Evolutionary conservation across 2,113 vertebrate genomes (phyloP).

Genomic region (Clarias magur): DNA sequence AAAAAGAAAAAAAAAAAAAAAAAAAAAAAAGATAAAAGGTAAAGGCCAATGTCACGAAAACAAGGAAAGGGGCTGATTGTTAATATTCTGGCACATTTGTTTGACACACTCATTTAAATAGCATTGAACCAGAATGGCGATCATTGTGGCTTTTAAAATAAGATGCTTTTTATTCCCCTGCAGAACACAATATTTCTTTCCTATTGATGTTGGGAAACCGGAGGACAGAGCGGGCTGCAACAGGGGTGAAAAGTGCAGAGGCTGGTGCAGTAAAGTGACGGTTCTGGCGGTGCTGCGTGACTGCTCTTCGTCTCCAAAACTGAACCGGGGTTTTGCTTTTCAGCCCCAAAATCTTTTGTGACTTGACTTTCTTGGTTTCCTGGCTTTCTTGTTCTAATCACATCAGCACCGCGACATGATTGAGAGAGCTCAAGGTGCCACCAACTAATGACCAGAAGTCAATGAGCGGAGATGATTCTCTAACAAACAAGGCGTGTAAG

Average conservation of each 20-base stretch:
- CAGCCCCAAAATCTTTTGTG: not conserved
- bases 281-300: conserved; percentile 22
- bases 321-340: not conserved
- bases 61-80: conserved; percentile 25
- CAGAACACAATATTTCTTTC: conserved; percentile 34
- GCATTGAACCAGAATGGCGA: conserved; percentile 18
- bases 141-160: conserved; percentile 41
- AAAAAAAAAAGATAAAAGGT: not conserved
- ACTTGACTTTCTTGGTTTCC: conserved; percentile 25
- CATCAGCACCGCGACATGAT: conserved; percentile 32
- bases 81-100: conserved; percentile 47
- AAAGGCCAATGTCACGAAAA: conserved; percentile 29
- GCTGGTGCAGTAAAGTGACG: conserved; percentile 35
- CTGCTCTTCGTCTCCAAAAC: not conserved
- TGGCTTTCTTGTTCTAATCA: conserved; percentile 43
- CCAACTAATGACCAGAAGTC: not conserved
- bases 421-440: conserved; percentile 1
- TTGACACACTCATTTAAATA: conserved; percentile 44
- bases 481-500: not conserved
- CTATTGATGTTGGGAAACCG: not conserved
- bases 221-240: conserved; percentile 2
- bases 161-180: conserved; percentile 38
- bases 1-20: not conserved
- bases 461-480: not conserved
- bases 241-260: conserved; percentile 5